Conservation (phyloP, 2,113 vertebrate genomes). For the Thalassoma bifasciatum region DNA sequence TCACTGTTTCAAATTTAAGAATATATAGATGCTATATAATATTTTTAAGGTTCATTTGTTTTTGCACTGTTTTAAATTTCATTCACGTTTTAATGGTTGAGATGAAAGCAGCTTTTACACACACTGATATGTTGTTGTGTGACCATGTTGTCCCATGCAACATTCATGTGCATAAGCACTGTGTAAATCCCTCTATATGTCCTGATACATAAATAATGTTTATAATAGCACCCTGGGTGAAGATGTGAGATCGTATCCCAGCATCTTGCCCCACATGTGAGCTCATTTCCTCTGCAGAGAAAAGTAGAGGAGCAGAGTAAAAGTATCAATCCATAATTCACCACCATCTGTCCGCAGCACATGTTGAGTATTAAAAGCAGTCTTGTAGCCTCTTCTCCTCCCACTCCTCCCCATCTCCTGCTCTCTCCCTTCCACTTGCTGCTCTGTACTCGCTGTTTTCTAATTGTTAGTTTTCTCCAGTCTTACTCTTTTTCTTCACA, state of each 20-base stretch:
- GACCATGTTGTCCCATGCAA: too few species aligned
- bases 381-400: constrained; percentile 59
- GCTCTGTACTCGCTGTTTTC: background rate
- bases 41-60: too few species aligned
- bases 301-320: constrained; percentile 64
- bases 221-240: constrained; percentile 33
- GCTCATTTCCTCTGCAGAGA: constrained; percentile 66
- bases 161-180: background rate
- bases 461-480: constrained; percentile 13
- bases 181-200: constrained; percentile 7
- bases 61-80: too few species aligned
- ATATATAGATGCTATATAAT: too few species aligned
- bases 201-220: constrained; percentile 29
- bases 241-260: constrained; percentile 59
- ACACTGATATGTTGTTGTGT: too few species aligned
- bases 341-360: constrained; percentile 77
- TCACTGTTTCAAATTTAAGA: too few species aligned
- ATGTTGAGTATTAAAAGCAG: constrained; percentile 76
- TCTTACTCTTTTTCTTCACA: constrained; percentile 11
- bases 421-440: background rate
- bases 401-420: constrained; percentile 38
- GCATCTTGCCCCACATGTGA: constrained; percentile 65
- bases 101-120: too few species aligned
- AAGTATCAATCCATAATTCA: constrained; percentile 78
- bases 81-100: too few species aligned